Percentiles rank a stretch among this genome's conserved stretches.
These are phyloP conservation scores for Melanargia galathea DNA, from an alignment of 2,888 invertebrate species.

Conservation along the genomic window DNA sequence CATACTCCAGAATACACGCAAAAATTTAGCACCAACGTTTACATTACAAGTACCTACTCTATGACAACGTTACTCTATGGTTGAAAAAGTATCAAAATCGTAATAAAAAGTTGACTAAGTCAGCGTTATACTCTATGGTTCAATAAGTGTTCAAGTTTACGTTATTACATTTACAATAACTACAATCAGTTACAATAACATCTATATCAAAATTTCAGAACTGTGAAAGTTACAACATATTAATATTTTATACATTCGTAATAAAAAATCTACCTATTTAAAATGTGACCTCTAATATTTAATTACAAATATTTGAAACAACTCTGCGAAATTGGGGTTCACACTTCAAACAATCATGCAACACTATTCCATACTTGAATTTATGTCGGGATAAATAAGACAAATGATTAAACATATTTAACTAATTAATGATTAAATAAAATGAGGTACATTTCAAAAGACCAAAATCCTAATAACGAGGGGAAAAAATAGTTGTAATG, in stretches of 20 bases:
- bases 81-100: neutral
- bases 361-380: conserved; percentile 18
- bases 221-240: conserved; percentile 1
- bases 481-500: neutral
- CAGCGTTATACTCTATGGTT: conserved; percentile 9
- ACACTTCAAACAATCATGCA: conserved; percentile 38
- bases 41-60: conserved; percentile 24
- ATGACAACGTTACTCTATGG: conserved; percentile 20
- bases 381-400: conserved; percentile 13
- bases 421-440: conserved; percentile 26
- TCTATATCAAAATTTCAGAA: neutral
- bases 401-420: no score
- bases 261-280: conserved; percentile 3
- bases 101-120: neutral
- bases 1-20: conserved; percentile 22
- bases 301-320: conserved; percentile 23
- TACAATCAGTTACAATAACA: neutral
- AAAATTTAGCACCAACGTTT: conserved; percentile 24
- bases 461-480: conserved; percentile 6
- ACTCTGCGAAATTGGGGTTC: conserved; percentile 26
- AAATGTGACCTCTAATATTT: neutral
- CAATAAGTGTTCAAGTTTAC: neutral
- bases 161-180: neutral
- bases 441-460: conserved; percentile 18
- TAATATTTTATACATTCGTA: conserved; percentile 25